phyloP scores from a whole-genome alignment of 2,888 invertebrate genomes.

The Chrysolina americana region DNA sequence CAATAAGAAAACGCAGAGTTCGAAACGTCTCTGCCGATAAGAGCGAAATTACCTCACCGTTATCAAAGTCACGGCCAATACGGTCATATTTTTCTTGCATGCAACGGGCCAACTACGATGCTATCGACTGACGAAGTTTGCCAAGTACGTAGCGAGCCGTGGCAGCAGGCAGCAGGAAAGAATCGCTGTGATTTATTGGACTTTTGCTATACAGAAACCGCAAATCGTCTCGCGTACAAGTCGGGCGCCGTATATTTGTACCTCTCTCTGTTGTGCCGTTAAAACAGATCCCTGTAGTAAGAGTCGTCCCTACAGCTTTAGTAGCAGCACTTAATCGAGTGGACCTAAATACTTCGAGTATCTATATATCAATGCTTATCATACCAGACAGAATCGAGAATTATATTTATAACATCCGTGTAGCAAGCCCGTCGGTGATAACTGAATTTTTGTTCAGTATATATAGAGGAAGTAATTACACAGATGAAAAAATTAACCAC shows the following conservation, averaged over 20 bases:
- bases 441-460: too few species aligned
- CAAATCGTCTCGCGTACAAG: constrained; percentile 40
- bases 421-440: too few species aligned
- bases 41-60: constrained; percentile 21
- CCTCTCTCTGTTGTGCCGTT: constrained; percentile 3
- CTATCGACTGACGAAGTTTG: constrained; percentile 28
- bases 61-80: constrained; percentile 36
- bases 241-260: constrained; percentile 30
- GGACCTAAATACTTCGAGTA: background rate
- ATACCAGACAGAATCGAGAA: too few species aligned
- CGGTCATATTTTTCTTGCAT: constrained; percentile 36
- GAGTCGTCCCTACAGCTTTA: background rate
- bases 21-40: constrained; percentile 11
- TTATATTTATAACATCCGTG: too few species aligned
- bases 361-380: background rate
- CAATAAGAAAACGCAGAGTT: background rate
- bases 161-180: constrained; percentile 14
- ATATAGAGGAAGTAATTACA: too few species aligned
- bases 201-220: constrained; percentile 41
- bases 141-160: constrained; percentile 31
- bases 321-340: constrained; percentile 8
- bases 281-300: constrained; percentile 10
- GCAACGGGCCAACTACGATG: constrained; percentile 30
- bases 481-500: too few species aligned
- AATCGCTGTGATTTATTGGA: constrained; percentile 40